Conservation (phyloP, 2,797 vertebrate species). For the Anguilla pacifica region DNA sequence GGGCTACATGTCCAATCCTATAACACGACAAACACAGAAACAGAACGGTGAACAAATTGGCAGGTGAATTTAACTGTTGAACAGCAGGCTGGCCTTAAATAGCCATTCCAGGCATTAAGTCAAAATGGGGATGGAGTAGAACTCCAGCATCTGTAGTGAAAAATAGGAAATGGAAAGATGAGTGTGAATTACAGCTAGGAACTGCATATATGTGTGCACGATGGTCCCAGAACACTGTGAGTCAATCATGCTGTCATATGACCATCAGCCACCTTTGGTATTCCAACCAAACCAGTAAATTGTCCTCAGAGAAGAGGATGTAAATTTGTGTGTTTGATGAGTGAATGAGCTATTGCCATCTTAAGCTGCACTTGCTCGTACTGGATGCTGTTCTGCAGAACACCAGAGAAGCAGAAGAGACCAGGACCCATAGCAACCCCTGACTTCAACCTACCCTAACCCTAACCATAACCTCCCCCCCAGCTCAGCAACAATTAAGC, state of each 20-base stretch:
- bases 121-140: not conserved
- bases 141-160: not conserved
- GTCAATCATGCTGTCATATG: not conserved
- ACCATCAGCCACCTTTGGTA: slow-evolving; percentile 35
- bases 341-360: slow-evolving; percentile 58
- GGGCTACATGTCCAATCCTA: not conserved
- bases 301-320: not conserved
- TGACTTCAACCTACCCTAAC: slow-evolving; percentile 48
- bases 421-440: slow-evolving; percentile 44
- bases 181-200: not conserved
- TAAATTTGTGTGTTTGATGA: slow-evolving; percentile 49
- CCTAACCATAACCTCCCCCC: slow-evolving; percentile 53
- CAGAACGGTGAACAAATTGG: slow-evolving; percentile 1
- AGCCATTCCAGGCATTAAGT: not conserved
- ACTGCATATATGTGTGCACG: not conserved
- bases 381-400: slow-evolving; percentile 49
- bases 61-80: not conserved
- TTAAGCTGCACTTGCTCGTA: slow-evolving; percentile 42
- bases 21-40: not conserved
- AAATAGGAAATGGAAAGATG: not conserved
- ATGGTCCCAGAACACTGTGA: not conserved
- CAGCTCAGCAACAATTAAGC: not conserved
- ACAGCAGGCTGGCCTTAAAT: slow-evolving; percentile 4
- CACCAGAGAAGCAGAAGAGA: slow-evolving; percentile 32
- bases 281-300: not conserved